These are phyloP conservation scores for Chorisops tibialis DNA, from an alignment of 2,888 invertebrate species.

Conservation along the genomic window DNA sequence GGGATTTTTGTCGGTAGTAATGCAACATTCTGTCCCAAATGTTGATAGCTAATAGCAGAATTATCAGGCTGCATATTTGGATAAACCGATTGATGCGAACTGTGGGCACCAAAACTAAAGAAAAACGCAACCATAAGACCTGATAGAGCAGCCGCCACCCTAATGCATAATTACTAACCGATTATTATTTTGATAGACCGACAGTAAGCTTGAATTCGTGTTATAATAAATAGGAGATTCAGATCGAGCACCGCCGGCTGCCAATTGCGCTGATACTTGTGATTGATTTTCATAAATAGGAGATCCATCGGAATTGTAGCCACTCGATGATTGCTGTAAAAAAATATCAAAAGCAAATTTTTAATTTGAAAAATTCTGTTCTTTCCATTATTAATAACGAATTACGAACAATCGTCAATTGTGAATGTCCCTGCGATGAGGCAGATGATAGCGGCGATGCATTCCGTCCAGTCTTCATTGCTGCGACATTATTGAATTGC, in stretches of 20 bases:
- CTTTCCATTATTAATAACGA: too few species aligned
- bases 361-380: neutral
- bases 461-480: constrained; percentile 41
- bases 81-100: constrained; percentile 43
- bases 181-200: constrained; percentile 37
- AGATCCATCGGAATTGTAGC: constrained; percentile 50
- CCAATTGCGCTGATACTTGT: constrained; percentile 40
- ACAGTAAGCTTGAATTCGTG: constrained; percentile 48
- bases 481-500: constrained; percentile 37
- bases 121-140: neutral
- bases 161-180: constrained; percentile 29
- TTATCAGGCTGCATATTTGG: constrained; percentile 38
- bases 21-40: constrained; percentile 37
- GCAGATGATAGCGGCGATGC: constrained; percentile 38
- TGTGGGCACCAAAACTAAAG: constrained; percentile 37
- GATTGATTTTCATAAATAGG: constrained; percentile 58
- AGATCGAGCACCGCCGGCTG: constrained; percentile 41
- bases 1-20: constrained; percentile 40
- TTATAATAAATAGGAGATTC: constrained; percentile 59
- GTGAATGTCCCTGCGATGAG: constrained; percentile 35
- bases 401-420: constrained; percentile 15
- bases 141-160: neutral
- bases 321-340: constrained; percentile 25
- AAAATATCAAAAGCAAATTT: neutral
- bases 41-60: constrained; percentile 38